Evolutionary conservation across 2,797 vertebrate genomes (phyloP), one percentile per base, ranked within the genome.

Genomic region (Carduelis carduelis): DNA sequence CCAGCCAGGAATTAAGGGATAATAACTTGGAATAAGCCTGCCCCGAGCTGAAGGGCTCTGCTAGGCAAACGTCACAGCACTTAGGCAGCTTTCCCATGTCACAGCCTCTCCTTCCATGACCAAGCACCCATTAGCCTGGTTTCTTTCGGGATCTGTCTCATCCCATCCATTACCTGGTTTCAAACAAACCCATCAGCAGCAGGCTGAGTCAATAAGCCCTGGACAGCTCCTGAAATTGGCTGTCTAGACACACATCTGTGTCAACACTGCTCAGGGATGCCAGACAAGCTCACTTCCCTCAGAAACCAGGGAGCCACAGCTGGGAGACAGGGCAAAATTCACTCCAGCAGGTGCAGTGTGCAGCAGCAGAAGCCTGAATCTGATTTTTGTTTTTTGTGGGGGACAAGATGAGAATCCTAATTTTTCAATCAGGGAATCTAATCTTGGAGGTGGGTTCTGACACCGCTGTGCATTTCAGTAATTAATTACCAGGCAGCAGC

Each of bases 1-100:
- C 28, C 13, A 74, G 56, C 16, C 78, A 83, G 56, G 59, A 47
- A 79, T 93, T 63, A 84, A 90, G 74, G 35, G 79, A 14, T n/a
- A 55, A 88, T 21, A 24, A 12, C 34, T 52, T 46, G 39, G 46
- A 61, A 41, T 34, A 24, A 14, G 20, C 26, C 57, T 70, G 60
- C 37, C 5, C 27, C 1, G 35, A 52, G 52, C 35, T 59, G 37
- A n/a, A 43, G 13, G 37, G 49, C 30, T 64, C 52, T 52, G 61
- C 34, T 52, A 69, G 53, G 52, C 52, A 47, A 84, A 53, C 17
- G 46, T 74, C 4, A 23, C 21, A 55, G 32, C 53, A 23, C 32
- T 55, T n/a, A 2, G 77, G 39, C 32, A 44, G 35, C 69, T 63
- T 32, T 59, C 37, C 19, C 10, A 0, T 37, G 43, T 37, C 43